A percentile compares a stretch with the other conserved stretches of the same genome.
Evolutionary conservation across 2,888 invertebrate genomes (phyloP).

Genomic region (Tetragonisca angustula): DNA sequence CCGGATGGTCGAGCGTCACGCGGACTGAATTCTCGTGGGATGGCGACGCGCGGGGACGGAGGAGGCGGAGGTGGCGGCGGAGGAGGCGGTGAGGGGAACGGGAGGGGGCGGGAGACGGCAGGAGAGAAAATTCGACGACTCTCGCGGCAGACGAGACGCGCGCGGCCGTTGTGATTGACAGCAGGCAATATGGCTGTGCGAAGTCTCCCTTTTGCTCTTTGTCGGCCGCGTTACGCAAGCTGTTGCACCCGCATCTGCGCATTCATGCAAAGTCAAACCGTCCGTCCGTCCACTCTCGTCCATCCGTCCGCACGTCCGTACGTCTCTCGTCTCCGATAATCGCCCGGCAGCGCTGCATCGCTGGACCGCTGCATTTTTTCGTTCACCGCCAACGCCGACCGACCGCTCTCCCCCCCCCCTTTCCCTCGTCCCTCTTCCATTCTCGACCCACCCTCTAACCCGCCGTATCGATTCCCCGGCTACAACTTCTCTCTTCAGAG

Average conservation of each 20-base stretch:
- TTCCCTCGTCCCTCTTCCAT: background rate
- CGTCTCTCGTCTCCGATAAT: conserved; percentile 79
- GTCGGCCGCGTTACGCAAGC: conserved; percentile 83
- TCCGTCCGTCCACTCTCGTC: conserved; percentile 71
- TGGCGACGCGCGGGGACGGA: background rate
- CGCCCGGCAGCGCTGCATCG: conserved; percentile 74
- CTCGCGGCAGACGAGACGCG: conserved; percentile 65
- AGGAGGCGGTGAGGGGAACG: background rate
- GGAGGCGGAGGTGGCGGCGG: background rate
- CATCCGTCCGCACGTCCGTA: conserved; percentile 74
- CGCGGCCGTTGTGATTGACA: conserved; percentile 83
- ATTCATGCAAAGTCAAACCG: conserved; percentile 83
- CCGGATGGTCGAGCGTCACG: conserved; percentile 15
- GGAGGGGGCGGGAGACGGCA: background rate
- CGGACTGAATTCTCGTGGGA: conserved; percentile 9
- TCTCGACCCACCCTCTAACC: background rate
- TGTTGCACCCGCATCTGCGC: conserved; percentile 84
- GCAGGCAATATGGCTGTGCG: conserved; percentile 83
- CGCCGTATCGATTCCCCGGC: conserved; percentile 50
- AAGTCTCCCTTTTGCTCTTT: conserved; percentile 79
- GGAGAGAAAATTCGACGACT: conserved; percentile 68
- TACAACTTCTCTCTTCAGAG: conserved; percentile 63
- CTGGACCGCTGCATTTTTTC: conserved; percentile 69
- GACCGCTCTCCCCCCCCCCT: conserved; percentile 1
- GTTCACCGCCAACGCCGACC: conserved; percentile 58